phyloP scores from a whole-genome alignment of 1,140 invertebrate species.

The Neodiprion pinetum region DNA sequence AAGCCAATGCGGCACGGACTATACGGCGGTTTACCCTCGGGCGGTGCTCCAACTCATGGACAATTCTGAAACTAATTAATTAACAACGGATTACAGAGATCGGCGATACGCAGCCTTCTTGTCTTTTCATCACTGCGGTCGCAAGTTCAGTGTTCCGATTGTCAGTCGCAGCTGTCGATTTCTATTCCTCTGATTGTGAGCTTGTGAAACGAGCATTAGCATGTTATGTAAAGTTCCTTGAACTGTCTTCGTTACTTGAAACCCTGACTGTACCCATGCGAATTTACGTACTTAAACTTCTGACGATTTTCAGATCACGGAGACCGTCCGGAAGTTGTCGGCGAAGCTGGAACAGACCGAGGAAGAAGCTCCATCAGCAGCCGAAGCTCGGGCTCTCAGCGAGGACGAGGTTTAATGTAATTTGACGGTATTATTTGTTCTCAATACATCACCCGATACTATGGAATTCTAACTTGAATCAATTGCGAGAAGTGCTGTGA shows the following conservation, averaged over 20 bases:
- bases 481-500: no score
- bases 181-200: not conserved
- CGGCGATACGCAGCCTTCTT: no score
- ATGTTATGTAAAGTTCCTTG: conserved; percentile 6
- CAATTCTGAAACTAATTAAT: no score
- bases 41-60: no score
- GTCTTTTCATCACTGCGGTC: no score
- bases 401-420: conserved; percentile 44
- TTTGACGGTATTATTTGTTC: no score
- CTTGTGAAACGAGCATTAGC: conserved; percentile 6
- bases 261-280: no score
- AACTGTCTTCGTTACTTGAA: not conserved
- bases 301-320: conserved; percentile 34
- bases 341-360: conserved; percentile 25
- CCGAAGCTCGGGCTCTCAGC: conserved; percentile 25
- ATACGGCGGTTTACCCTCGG: no score
- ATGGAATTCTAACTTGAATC: no score
- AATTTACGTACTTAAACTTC: not conserved
- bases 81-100: no score
- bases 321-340: conserved; percentile 43
- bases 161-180: conserved; percentile 9
- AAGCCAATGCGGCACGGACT: no score
- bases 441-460: no score
- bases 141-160: not conserved
- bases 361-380: conserved; percentile 13